Conservation (phyloP, 2,113 vertebrate genomes). For the Anseranas semipalmata region DNA sequence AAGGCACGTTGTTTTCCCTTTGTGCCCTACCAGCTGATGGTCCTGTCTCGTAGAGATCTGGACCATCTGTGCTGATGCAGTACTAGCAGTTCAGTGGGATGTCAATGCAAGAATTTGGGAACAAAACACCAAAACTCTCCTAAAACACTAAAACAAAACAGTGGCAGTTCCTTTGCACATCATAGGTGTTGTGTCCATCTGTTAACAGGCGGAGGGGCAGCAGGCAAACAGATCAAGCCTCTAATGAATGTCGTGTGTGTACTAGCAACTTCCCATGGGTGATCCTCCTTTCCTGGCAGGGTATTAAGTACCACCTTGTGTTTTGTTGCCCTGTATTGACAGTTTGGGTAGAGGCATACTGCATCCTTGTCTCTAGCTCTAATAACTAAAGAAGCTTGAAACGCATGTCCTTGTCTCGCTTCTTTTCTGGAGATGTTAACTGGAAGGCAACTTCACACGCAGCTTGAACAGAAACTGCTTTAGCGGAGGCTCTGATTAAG, state of each 20-base stretch:
- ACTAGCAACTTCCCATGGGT: neutral
- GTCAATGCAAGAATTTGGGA: neutral
- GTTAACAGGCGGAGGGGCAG: neutral
- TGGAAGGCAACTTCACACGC: neutral
- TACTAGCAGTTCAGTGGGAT: neutral
- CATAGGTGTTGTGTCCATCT: neutral
- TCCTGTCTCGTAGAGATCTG: neutral
- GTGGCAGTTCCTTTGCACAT: neutral
- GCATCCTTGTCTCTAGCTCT: neutral
- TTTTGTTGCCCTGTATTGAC: neutral
- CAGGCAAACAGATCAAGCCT: neutral
- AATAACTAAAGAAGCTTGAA: neutral
- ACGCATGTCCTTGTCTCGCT: neutral
- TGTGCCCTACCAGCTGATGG: neutral
- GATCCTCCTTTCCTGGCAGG: neutral
- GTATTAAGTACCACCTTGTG: neutral
- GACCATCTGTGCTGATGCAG: rapidly evolving
- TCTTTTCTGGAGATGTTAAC: neutral
- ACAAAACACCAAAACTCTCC: neutral
- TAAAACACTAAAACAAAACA: neutral
- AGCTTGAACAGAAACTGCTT: neutral
- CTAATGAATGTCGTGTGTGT: neutral
- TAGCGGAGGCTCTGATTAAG: neutral
- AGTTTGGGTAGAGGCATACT: neutral
- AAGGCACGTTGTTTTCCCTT: neutral